Evolutionary conservation across 2,797 vertebrate genomes (phyloP).

Genomic region (Lutjanus argentimaculatus): DNA sequence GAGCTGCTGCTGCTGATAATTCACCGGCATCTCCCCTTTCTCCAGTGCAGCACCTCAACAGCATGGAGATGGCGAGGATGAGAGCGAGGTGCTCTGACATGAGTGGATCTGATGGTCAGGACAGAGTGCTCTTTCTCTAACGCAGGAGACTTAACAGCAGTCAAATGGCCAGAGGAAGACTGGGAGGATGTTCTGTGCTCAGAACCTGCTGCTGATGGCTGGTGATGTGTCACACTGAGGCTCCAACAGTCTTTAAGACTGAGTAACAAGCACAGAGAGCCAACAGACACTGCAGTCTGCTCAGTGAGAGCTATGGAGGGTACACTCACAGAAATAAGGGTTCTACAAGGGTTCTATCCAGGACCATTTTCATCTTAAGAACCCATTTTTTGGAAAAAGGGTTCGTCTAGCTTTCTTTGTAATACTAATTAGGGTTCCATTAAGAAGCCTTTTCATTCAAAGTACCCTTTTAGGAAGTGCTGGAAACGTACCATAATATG

Average conservation of each 20-base stretch:
- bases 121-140: not conserved
- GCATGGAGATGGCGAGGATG: not conserved
- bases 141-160: constrained; percentile 3
- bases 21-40: constrained; percentile 6
- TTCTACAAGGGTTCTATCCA: too few species aligned
- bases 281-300: not conserved
- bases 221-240: constrained; percentile 2
- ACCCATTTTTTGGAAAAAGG: too few species aligned
- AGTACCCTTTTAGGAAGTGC: too few species aligned
- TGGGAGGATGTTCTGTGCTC: not conserved
- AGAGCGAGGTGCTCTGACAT: not conserved
- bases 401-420: too few species aligned
- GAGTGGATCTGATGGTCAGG: constrained; percentile 21
- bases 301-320: not conserved
- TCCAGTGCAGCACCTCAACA: not conserved
- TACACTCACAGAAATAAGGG: not conserved
- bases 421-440: too few species aligned
- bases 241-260: constrained; percentile 13
- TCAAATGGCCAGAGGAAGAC: constrained; percentile 2
- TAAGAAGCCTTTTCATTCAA: too few species aligned
- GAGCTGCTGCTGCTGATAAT: constrained; percentile 4
- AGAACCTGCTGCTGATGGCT: constrained; percentile 4
- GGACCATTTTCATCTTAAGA: too few species aligned
- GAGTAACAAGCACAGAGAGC: constrained; percentile 7
- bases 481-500: too few species aligned